A percentile compares a stretch with the other conserved stretches of the same genome.
These are phyloP conservation scores for Gymnorhina tibicen DNA, from an alignment of 2,113 vertebrate genomes.

Conservation along the genomic window DNA sequence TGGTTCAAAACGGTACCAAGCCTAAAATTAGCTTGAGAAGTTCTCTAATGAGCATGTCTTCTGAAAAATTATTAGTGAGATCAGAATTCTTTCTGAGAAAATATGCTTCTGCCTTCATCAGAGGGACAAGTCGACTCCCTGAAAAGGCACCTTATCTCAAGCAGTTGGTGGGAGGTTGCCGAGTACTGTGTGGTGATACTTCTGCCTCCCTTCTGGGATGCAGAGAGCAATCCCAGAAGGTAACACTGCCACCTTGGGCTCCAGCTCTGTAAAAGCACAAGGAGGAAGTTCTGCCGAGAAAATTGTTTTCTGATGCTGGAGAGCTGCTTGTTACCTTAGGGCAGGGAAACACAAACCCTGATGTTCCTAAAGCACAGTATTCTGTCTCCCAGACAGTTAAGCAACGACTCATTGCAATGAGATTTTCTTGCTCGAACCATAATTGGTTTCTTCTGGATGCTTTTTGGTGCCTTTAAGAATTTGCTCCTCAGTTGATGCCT, in stretches of 20 bases:
- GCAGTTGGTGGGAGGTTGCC: background rate
- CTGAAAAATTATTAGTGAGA: background rate
- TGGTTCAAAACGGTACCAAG: background rate
- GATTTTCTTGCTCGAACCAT: background rate
- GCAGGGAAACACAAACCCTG: background rate
- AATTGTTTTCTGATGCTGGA: background rate
- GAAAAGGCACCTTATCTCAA: background rate
- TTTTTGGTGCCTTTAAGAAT: background rate
- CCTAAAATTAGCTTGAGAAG: background rate
- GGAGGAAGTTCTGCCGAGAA: background rate
- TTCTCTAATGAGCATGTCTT: background rate
- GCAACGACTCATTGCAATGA: background rate
- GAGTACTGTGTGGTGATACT: background rate
- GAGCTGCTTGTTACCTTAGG: background rate
- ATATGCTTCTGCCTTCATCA: background rate
- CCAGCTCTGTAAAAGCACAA: background rate
- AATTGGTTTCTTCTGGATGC: background rate
- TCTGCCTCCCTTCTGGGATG: background rate
- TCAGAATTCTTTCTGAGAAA: background rate
- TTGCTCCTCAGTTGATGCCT: background rate
- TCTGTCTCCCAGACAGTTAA: background rate
- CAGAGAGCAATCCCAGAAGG: background rate
- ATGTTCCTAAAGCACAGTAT: background rate
- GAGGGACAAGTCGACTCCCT: background rate
- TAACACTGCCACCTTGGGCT: constrained; percentile 51